phyloP scores from a whole-genome alignment of 2,113 vertebrate genomes.

The Coracopsis vasa region DNA sequence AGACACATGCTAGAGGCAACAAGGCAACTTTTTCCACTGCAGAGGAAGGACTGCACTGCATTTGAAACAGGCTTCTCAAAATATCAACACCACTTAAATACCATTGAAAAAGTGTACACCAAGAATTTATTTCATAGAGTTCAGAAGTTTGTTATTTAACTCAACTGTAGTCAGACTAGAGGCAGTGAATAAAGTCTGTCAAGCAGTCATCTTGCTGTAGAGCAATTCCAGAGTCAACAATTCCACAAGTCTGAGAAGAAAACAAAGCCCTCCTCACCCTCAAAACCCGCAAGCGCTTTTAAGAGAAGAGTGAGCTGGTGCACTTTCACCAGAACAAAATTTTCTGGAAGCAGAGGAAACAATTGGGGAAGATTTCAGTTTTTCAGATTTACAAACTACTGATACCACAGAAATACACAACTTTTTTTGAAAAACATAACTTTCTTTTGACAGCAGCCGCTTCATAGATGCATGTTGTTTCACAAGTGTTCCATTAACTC shows the following conservation, averaged over 20 bases:
- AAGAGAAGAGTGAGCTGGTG: background rate
- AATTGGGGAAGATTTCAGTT: background rate
- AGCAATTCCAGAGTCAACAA: background rate
- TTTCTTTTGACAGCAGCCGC: background rate
- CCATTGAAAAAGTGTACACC: background rate
- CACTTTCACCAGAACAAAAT: background rate
- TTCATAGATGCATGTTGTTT: background rate
- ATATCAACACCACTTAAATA: background rate
- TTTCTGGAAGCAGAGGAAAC: background rate
- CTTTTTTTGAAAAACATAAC: background rate
- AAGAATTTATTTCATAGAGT: background rate
- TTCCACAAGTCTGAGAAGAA: background rate
- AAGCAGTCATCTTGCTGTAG: background rate
- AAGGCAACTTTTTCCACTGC: background rate
- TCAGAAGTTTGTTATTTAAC: background rate
- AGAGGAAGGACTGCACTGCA: background rate
- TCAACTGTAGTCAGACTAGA: background rate
- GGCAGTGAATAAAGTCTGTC: background rate
- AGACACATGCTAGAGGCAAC: background rate
- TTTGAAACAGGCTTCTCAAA: background rate
- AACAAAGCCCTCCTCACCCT: background rate
- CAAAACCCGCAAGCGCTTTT: accelerated
- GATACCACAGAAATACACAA: background rate
- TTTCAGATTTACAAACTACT: background rate
- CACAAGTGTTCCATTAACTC: background rate